Percentiles rank a stretch among this genome's conserved stretches.
Conservation (phyloP, 2,797 vertebrate genomes). For the Acipenser ruthenus region DNA sequence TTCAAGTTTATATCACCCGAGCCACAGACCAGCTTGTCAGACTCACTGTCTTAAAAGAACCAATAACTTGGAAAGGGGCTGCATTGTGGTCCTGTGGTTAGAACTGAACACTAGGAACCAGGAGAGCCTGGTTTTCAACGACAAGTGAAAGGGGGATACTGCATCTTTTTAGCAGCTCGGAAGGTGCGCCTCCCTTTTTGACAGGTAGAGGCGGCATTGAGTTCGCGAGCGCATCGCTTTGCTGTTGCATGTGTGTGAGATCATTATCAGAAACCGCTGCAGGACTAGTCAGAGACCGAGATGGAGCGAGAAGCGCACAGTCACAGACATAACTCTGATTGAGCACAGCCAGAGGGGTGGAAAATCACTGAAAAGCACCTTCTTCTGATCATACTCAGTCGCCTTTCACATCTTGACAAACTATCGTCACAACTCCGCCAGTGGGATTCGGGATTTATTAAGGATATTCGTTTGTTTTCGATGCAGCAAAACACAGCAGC, state of each 20-base stretch:
- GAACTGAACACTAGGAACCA: too few species aligned
- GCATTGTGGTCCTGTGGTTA: too few species aligned
- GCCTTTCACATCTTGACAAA: slow-evolving; percentile 24
- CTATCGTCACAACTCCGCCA: slow-evolving; percentile 19
- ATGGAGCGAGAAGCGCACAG: slow-evolving; percentile 34
- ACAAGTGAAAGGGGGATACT: slow-evolving; percentile 6
- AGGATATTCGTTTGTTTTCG: slow-evolving; percentile 5
- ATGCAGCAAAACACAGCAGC: not conserved
- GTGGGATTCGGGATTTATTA: slow-evolving; percentile 44
- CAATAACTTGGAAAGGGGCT: too few species aligned
- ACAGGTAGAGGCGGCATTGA: slow-evolving; percentile 59
- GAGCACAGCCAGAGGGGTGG: slow-evolving; percentile 18
- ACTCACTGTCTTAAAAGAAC: too few species aligned
- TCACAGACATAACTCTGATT: slow-evolving; percentile 20
- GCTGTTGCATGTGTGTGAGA: slow-evolving; percentile 55
- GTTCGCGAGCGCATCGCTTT: slow-evolving; percentile 26
- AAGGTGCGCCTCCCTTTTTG: slow-evolving; percentile 28
- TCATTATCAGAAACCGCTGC: slow-evolving; percentile 63
- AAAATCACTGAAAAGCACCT: slow-evolving; percentile 27
- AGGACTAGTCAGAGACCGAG: slow-evolving; percentile 55
- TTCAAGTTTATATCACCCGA: too few species aligned
- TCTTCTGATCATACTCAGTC: slow-evolving; percentile 25
- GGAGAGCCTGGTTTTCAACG: too few species aligned
- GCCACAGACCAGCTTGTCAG: too few species aligned
- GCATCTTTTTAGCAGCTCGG: not conserved